phyloP scores from a whole-genome alignment of 2,113 vertebrate species.

The Notothenia coriiceps region DNA sequence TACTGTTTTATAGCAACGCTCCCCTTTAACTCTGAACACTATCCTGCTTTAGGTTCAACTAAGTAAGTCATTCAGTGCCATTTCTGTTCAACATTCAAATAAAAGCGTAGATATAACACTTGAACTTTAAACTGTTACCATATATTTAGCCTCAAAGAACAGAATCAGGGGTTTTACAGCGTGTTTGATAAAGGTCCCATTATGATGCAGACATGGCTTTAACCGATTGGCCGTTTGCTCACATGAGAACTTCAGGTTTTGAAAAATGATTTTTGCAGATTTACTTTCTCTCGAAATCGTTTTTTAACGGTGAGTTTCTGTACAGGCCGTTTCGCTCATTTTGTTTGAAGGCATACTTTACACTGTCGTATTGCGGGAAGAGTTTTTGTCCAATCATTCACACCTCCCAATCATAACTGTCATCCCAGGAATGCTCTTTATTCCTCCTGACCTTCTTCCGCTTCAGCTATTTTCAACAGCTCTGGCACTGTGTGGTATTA shows the following conservation, averaged over 20 bases:
- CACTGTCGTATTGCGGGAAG: slow-evolving; percentile 68
- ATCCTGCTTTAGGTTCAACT: slow-evolving; percentile 1
- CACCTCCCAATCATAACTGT: slow-evolving; percentile 78
- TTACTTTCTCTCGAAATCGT: slow-evolving; percentile 70
- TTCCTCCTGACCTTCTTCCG: slow-evolving; percentile 47
- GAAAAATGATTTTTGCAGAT: slow-evolving; percentile 73
- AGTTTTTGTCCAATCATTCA: slow-evolving; percentile 73
- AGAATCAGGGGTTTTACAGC: slow-evolving; percentile 31
- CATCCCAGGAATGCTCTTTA: slow-evolving; percentile 63
- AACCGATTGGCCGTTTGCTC: slow-evolving; percentile 62
- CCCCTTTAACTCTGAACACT: slow-evolving; percentile 21
- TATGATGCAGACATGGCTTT: slow-evolving; percentile 57
- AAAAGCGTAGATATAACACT: no score
- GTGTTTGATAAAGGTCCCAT: slow-evolving; percentile 64
- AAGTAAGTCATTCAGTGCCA: background rate
- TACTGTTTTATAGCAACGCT: slow-evolving; percentile 21
- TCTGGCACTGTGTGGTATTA: slow-evolving; percentile 31
- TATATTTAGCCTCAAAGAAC: slow-evolving; percentile 9
- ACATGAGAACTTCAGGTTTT: slow-evolving; percentile 67
- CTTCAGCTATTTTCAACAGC: slow-evolving; percentile 65
- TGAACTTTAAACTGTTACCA: slow-evolving; percentile 13
- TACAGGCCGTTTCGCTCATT: slow-evolving; percentile 54
- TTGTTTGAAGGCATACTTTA: slow-evolving; percentile 62
- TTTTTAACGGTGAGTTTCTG: slow-evolving; percentile 71
- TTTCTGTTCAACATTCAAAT: slow-evolving; percentile 16